phyloP scores from a whole-genome alignment of 2,113 vertebrate genomes.

The Muntiacus muntjak region DNA sequence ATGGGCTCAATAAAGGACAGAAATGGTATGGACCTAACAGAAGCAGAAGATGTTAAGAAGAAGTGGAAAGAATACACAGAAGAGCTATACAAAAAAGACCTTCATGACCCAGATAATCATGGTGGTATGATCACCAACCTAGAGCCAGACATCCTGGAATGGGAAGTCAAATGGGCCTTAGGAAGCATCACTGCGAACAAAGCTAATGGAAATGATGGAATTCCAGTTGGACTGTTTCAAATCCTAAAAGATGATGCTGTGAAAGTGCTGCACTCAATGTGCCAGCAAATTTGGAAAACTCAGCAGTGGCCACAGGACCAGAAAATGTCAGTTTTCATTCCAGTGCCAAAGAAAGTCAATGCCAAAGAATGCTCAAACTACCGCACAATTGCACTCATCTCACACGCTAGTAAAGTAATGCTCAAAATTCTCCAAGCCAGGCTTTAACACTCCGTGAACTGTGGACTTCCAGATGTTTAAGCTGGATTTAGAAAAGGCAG shows the following conservation, averaged over 20 bases:
- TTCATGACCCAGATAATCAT: neutral
- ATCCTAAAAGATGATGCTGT: neutral
- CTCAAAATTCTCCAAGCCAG: neutral
- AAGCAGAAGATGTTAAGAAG: neutral
- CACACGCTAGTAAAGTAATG: neutral
- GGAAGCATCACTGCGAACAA: neutral
- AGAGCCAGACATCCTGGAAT: neutral
- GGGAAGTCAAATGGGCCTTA: neutral
- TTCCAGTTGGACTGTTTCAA: neutral
- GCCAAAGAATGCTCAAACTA: neutral
- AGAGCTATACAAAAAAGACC: neutral
- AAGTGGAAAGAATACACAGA: neutral
- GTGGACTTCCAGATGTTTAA: neutral
- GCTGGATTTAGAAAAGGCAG: neutral
- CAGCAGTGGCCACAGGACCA: neutral
- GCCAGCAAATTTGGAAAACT: neutral
- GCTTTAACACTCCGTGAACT: fast-evolving
- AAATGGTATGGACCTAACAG: neutral
- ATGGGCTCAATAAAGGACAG: neutral
- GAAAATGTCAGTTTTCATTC: neutral
- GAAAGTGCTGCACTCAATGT: neutral
- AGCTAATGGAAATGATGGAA: neutral
- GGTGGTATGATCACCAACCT: neutral
- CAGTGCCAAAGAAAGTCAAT: neutral
- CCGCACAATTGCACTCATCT: neutral